These are phyloP conservation scores for Chesias legatella DNA, from an alignment of 2,888 invertebrate species.

Conservation along the genomic window DNA sequence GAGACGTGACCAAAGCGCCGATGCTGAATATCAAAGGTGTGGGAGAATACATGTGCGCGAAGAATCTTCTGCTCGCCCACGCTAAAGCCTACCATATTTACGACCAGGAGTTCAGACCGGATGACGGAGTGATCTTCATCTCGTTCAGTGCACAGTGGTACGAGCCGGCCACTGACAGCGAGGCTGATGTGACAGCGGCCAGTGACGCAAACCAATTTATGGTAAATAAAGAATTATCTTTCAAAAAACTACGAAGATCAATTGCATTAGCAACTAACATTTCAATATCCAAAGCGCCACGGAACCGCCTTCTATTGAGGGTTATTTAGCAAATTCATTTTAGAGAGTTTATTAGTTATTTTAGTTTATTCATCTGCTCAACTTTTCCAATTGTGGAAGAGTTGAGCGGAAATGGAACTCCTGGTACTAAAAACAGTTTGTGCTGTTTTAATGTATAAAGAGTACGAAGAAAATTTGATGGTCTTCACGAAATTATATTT, in stretches of 20 bases:
- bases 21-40: constrained; percentile 54
- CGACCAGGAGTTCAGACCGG: constrained; percentile 49
- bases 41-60: constrained; percentile 70
- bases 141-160: constrained; percentile 78
- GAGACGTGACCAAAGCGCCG: constrained; percentile 40
- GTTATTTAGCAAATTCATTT: too few relatives aligned
- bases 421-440: too few relatives aligned
- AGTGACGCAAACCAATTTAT: constrained; percentile 71
- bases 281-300: too few relatives aligned
- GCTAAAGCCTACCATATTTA: constrained; percentile 61
- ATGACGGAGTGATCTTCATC: constrained; percentile 57
- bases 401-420: neutral
- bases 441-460: too few relatives aligned
- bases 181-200: constrained; percentile 58
- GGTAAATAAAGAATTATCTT: constrained; percentile 35
- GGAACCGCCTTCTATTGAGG: too few relatives aligned
- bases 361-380: too few relatives aligned
- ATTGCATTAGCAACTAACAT: too few relatives aligned
- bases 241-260: too few relatives aligned
- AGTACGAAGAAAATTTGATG: too few relatives aligned
- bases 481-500: too few relatives aligned
- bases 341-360: too few relatives aligned
- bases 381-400: neutral
- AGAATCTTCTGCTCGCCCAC: constrained; percentile 77
- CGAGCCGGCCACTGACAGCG: constrained; percentile 53